Evolutionary conservation across 2,888 invertebrate genomes (phyloP).

Genomic region (Himalopsyche anomala): DNA sequence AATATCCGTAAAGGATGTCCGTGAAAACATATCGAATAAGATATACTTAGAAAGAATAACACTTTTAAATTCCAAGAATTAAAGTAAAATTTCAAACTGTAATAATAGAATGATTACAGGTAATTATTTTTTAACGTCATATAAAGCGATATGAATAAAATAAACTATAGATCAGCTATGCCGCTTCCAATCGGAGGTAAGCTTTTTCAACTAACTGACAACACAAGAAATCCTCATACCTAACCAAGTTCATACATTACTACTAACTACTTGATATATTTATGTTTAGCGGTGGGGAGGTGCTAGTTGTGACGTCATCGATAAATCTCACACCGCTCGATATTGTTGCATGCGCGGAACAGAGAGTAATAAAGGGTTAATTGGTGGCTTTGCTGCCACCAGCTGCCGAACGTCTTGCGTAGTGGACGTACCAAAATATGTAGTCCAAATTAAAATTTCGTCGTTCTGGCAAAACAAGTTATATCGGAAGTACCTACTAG

Average conservation of each 20-base stretch:
- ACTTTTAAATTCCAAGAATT: conserved; percentile 4
- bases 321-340: no score
- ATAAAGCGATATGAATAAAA: not conserved
- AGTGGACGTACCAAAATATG: no score
- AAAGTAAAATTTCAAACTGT: not conserved
- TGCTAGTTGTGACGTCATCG: no score
- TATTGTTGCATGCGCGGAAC: no score
- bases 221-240: not conserved
- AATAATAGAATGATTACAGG: not conserved
- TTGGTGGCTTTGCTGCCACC: no score
- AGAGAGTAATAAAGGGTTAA: no score
- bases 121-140: not conserved
- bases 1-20: not conserved
- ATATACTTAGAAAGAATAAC: not conserved
- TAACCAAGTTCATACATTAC: not conserved
- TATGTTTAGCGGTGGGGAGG: not conserved
- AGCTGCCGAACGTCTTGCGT: no score
- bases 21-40: not conserved
- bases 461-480: no score
- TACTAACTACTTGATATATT: not conserved
- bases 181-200: not conserved
- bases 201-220: not conserved
- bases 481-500: no score
- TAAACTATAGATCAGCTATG: not conserved
- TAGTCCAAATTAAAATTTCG: no score